Evolutionary conservation across 2,888 invertebrate genomes (phyloP).

Genomic region (Oxycera nigricornis): DNA sequence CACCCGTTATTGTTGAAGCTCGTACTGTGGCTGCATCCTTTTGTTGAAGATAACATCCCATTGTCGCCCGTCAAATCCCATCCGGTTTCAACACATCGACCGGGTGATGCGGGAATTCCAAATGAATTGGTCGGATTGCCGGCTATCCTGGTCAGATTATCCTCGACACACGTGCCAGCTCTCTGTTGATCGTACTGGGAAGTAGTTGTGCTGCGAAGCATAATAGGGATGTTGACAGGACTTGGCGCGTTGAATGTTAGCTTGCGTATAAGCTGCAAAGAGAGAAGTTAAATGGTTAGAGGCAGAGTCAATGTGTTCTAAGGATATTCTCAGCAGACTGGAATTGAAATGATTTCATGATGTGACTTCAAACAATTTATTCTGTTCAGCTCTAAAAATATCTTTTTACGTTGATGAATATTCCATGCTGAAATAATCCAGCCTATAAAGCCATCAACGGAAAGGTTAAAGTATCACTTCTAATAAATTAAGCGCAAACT

Average conservation of each 20-base stretch:
- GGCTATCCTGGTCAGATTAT: neutral
- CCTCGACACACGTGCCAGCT: slow-evolving; percentile 17
- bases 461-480: neutral
- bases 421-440: too few species aligned
- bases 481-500: neutral
- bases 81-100: slow-evolving; percentile 2
- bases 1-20: neutral
- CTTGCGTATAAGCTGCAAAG: slow-evolving; percentile 45
- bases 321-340: too few species aligned
- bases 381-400: too few species aligned
- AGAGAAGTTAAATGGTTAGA: neutral
- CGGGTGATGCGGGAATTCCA: neutral
- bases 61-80: slow-evolving; percentile 29
- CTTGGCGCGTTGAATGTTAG: slow-evolving; percentile 41
- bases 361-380: too few species aligned
- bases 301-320: too few species aligned
- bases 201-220: slow-evolving; percentile 34
- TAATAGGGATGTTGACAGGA: slow-evolving; percentile 29
- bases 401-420: too few species aligned
- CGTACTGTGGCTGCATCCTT: neutral
- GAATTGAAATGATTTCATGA: too few species aligned
- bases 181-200: slow-evolving; percentile 41
- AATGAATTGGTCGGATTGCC: slow-evolving; percentile 38
- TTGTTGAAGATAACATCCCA: slow-evolving; percentile 14
- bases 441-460: too few species aligned